Base-by-base conservation (phyloP, 2,113 vertebrate species). In the Xenopus laevis region DNA sequence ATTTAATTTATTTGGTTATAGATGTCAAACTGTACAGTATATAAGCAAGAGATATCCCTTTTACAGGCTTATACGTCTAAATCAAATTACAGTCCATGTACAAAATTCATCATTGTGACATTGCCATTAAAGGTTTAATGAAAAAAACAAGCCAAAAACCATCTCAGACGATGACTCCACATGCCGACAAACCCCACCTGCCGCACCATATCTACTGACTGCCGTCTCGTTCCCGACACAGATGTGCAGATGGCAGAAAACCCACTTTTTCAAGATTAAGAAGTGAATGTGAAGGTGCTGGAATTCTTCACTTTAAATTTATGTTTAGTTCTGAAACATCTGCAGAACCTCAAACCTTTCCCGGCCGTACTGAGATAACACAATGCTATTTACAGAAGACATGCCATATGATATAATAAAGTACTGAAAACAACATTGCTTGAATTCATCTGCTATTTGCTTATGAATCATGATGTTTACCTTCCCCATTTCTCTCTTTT, bases 221-320 rank as follows among this genome's bases (percentile, higher is more conserved):
- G 67, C 74, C 10, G 61, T 45, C 55, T 50, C 8, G 17, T 52
- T 68, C 44, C 50, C 23, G 7, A 57, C 27, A 63, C 67, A 70
- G 46, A 62, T 64, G 66, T 76, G 60, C 73, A 61, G 74, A 77
- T 70, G 74, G 74, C 66, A 77, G n/a, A 61, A n/a, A 68, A 70
- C 63, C 64, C 66, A 55, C 66, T 58, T 69, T 27, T 70, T 63
- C 13, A 44, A 77, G 66, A 70, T 69, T 64, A 77, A 27, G 67
- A 77, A 64, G 63, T 77, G 60, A 77, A 64, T 64, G 20, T 27
- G 13, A 70, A 77, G 67, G 67, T 68, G 44, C 59, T 77, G 66
- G 74, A 33, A 77, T 61, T 77, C 59, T 52, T 77, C 57, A 77
- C 58, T 45, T 76, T 69, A 44, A 64, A 69, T 77, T 77, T 77